A percentile compares a stretch with the other conserved stretches of the same genome.
Evolutionary conservation across 2,888 invertebrate species (phyloP).

Genomic region (Drosophila mulleri): DNA sequence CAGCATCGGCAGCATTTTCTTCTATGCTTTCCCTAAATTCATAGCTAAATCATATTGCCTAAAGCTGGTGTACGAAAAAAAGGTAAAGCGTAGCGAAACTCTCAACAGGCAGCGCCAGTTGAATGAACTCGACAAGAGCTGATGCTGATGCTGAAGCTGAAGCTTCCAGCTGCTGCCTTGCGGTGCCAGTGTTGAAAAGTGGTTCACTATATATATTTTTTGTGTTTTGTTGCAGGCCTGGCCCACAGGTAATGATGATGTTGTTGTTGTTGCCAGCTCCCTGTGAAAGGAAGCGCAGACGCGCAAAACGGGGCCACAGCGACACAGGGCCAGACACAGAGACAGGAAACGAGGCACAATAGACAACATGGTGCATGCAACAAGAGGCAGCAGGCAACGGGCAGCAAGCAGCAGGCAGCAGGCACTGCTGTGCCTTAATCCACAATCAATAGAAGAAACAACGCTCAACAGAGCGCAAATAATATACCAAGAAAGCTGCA

Average conservation of each 20-base stretch:
- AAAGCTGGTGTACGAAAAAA: conserved; percentile 6
- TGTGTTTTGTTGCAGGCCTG: conserved; percentile 39
- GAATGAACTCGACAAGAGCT: conserved; percentile 67
- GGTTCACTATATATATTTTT: conserved; percentile 41
- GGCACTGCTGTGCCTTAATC: conserved; percentile 64
- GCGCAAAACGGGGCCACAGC: conserved; percentile 58
- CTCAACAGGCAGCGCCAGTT: conserved; percentile 74
- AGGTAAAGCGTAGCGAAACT: conserved; percentile 47
- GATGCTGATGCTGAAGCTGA: conserved; percentile 10
- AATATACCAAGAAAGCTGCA: conserved; percentile 53
- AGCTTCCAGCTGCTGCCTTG: conserved; percentile 31
- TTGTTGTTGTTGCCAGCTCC: conserved; percentile 54
- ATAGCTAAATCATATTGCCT: background rate
- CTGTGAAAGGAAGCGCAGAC: conserved; percentile 70
- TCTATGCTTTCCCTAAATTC: background rate
- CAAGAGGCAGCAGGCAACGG: conserved; percentile 43
- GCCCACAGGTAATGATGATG: conserved; percentile 67
- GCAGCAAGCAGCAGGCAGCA: conserved; percentile 48
- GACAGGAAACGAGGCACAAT: conserved; percentile 74
- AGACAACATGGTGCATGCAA: conserved; percentile 59
- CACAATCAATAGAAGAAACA: conserved; percentile 68
- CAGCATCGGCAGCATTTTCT: background rate
- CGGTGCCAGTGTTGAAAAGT: conserved; percentile 52
- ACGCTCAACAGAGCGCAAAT: conserved; percentile 60
- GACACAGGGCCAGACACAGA: conserved; percentile 32